Evolutionary conservation across 2,797 vertebrate genomes (phyloP).

Genomic region (Bradypus variegatus): DNA sequence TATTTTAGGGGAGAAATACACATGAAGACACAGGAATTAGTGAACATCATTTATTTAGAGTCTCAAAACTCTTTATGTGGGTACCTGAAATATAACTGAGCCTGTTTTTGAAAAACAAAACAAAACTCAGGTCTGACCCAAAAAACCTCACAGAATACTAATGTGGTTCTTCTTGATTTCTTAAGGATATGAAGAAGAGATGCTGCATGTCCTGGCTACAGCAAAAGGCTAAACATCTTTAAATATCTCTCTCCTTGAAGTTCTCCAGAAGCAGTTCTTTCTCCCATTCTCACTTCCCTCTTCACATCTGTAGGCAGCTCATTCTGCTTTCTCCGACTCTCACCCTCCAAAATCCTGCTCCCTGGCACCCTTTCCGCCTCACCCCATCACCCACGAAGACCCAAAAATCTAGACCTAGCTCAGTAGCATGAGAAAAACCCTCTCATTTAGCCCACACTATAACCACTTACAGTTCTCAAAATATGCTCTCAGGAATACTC

Average conservation of each 20-base stretch:
- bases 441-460: not conserved
- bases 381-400: not conserved
- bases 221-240: not conserved
- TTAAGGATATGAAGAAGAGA: not conserved
- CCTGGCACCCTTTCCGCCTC: not conserved
- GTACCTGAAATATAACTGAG: not conserved
- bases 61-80: not conserved
- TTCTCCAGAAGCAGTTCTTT: not conserved
- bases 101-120: conserved; percentile 12
- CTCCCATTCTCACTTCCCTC: not conserved
- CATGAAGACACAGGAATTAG: not conserved
- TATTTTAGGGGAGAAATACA: not conserved
- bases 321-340: too few species aligned
- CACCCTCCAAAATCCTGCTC: not conserved
- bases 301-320: not conserved
- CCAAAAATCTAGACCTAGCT: not conserved
- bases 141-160: not conserved
- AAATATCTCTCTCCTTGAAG: not conserved
- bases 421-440: not conserved
- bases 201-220: not conserved
- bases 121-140: not conserved
- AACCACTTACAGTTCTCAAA: not conserved
- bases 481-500: not conserved
- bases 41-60: not conserved
- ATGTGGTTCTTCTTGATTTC: not conserved